Conservation (phyloP, 2,113 vertebrate species). For the Gymnogyps californianus region DNA sequence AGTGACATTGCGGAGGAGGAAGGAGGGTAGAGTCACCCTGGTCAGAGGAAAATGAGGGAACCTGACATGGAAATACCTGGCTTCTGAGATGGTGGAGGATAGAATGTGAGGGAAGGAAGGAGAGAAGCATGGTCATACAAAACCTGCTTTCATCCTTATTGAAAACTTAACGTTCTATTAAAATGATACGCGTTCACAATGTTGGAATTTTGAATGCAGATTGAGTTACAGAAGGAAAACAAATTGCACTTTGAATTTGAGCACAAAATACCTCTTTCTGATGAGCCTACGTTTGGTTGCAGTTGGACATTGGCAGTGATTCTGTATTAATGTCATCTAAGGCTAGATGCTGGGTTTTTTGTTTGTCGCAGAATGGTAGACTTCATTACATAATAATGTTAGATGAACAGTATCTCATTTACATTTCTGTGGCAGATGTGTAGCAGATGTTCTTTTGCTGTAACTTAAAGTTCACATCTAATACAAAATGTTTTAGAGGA, state of each 20-base stretch:
- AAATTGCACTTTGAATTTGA: neutral
- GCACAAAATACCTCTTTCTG: neutral
- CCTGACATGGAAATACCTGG: neutral
- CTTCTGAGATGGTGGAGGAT: neutral
- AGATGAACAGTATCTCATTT: neutral
- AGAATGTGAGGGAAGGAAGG: neutral
- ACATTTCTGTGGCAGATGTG: neutral
- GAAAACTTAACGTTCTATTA: neutral
- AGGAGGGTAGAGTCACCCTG: neutral
- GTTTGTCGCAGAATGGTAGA: neutral
- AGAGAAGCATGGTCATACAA: neutral
- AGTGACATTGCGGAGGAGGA: rapidly evolving
- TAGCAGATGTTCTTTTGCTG: neutral
- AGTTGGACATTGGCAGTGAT: neutral
- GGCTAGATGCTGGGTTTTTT: neutral
- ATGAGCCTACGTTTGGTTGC: neutral
- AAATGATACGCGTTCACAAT: neutral
- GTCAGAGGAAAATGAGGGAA: neutral
- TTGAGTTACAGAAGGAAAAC: neutral
- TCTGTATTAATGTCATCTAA: neutral
- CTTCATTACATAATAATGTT: neutral
- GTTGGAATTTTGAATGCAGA: neutral
- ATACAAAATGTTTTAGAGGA: neutral
- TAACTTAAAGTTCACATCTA: neutral
- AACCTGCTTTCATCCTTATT: neutral